A percentile compares a stretch with the other conserved stretches of the same genome.
Conservation (phyloP, 2,113 vertebrate species). For the Halcyon malimbica region DNA sequence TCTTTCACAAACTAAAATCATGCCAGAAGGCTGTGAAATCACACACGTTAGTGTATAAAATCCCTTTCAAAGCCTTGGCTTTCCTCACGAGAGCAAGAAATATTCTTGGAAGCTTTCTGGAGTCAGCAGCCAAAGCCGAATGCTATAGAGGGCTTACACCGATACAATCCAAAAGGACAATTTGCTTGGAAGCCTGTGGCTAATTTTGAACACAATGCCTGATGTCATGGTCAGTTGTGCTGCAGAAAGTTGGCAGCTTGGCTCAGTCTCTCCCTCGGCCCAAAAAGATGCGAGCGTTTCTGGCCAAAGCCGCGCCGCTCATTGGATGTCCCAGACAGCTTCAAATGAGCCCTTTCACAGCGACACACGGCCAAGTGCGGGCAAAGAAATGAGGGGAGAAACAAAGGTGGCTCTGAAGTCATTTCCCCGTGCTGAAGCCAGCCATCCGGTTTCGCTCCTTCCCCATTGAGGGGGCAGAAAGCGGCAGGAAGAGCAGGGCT, state of each 20-base stretch:
- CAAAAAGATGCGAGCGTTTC: conserved; percentile 68
- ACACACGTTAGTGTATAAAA: background rate
- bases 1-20: background rate
- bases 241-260: conserved; percentile 69
- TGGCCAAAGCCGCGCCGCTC: conserved; percentile 57
- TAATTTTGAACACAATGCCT: conserved; percentile 74
- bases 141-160: conserved; percentile 41
- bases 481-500: conserved; percentile 88
- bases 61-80: conserved; percentile 16
- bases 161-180: conserved; percentile 78
- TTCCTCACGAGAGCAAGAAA: background rate
- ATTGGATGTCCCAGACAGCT: conserved; percentile 69
- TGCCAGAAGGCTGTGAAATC: conserved; percentile 17
- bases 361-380: conserved; percentile 86
- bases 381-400: conserved; percentile 62
- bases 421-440: conserved; percentile 84
- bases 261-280: conserved; percentile 55
- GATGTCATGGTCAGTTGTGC: conserved; percentile 70
- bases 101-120: conserved; percentile 14
- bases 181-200: conserved; percentile 78
- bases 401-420: conserved; percentile 88
- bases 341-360: conserved; percentile 73
- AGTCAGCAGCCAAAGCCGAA: conserved; percentile 57
- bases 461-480: conserved; percentile 88
- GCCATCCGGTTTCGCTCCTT: conserved; percentile 86